These are phyloP conservation scores for Tetropium fuscum DNA, from an alignment of 2,888 invertebrate genomes.

Conservation along the genomic window DNA sequence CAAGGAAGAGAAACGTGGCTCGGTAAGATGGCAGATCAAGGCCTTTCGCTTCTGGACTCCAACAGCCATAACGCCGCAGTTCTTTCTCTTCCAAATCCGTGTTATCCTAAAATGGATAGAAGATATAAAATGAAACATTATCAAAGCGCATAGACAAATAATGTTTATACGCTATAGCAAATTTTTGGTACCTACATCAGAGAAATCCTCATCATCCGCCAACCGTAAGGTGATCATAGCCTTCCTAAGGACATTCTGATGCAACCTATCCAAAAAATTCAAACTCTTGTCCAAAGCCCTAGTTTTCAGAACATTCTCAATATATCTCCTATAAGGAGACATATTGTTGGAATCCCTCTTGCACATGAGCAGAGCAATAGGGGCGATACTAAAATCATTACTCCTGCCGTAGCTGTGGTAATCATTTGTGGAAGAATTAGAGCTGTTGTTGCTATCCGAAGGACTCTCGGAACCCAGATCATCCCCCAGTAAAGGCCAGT, in stretches of 20 bases:
- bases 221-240: slow-evolving; percentile 79
- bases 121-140: too few species aligned
- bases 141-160: too few species aligned
- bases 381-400: slow-evolving; percentile 67
- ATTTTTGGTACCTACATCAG: slow-evolving; percentile 44
- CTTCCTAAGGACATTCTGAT: slow-evolving; percentile 76
- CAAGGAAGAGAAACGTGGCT: slow-evolving; percentile 86
- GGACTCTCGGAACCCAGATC: slow-evolving; percentile 62
- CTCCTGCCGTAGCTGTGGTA: slow-evolving; percentile 39
- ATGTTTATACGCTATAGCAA: too few species aligned
- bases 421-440: slow-evolving; percentile 57
- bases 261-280: slow-evolving; percentile 80
- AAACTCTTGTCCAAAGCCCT: slow-evolving; percentile 87
- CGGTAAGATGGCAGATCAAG: slow-evolving; percentile 88
- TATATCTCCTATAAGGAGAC: slow-evolving; percentile 76
- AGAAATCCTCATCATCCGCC: slow-evolving; percentile 60
- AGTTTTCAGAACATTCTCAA: slow-evolving; percentile 89
- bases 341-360: slow-evolving; percentile 48
- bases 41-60: slow-evolving; percentile 81
- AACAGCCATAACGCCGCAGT: slow-evolving; percentile 77
- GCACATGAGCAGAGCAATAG: slow-evolving; percentile 63
- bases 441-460: slow-evolving; percentile 66
- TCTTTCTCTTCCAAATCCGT: slow-evolving; percentile 66
- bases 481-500: slow-evolving; percentile 53
- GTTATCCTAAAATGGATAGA: slow-evolving; percentile 35